A percentile compares a stretch with the other conserved stretches of the same genome.
phyloP scores from a whole-genome alignment of 2,888 invertebrate genomes.

The Spodoptera exigua region DNA sequence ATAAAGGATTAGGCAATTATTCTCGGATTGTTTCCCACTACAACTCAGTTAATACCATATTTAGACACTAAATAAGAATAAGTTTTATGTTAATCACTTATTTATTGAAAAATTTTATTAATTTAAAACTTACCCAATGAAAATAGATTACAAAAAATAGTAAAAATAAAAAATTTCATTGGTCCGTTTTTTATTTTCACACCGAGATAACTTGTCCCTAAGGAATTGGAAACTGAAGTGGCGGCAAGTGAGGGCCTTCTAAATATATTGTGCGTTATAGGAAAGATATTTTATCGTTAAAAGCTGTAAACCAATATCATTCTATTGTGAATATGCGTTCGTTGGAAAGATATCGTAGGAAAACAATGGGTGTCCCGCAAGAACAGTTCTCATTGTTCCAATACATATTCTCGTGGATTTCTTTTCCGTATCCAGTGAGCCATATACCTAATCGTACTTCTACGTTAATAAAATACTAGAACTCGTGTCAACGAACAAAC shows the following conservation, averaged over 20 bases:
- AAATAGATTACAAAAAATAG: conserved; percentile 44
- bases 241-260: conserved; percentile 37
- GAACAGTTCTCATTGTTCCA: conserved; percentile 76
- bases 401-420: conserved; percentile 30
- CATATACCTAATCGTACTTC: background rate
- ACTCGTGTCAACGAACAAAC: too few relatives aligned
- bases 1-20: too few relatives aligned
- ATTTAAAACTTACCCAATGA: conserved; percentile 42
- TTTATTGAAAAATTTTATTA: too few relatives aligned
- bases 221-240: conserved; percentile 36
- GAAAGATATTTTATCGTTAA: conserved; percentile 71
- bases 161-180: conserved; percentile 47
- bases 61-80: background rate
- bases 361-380: conserved; percentile 80
- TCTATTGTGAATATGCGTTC: conserved; percentile 77
- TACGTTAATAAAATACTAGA: too few relatives aligned
- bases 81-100: too few relatives aligned
- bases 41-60: too few relatives aligned
- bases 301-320: conserved; percentile 76
- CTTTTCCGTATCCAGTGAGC: conserved; percentile 14
- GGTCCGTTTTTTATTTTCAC: conserved; percentile 14
- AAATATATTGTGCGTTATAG: conserved; percentile 48
- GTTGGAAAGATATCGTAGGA: conserved; percentile 77
- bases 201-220: conserved; percentile 25
- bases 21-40: too few relatives aligned